Evolutionary conservation across 2,797 vertebrate species (phyloP).

Genomic region (Betta splendens): DNA sequence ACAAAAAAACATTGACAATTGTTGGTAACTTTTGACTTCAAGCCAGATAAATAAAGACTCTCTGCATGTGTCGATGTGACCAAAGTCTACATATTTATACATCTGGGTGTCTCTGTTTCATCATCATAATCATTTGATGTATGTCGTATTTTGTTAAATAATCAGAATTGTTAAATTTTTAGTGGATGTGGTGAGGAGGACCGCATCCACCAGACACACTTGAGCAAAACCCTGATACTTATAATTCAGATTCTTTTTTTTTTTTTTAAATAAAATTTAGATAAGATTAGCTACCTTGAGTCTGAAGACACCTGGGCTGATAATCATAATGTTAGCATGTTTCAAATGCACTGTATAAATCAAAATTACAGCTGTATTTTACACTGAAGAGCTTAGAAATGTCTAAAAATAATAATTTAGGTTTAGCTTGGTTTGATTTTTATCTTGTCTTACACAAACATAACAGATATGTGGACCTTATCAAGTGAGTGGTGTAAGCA

Average conservation of each 20-base stretch:
- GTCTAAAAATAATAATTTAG: background rate
- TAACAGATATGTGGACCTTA: conserved; percentile 42
- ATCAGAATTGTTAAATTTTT: too few species aligned
- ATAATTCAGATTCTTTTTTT: too few species aligned
- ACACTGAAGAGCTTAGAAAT: background rate
- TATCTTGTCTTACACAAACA: conserved; percentile 40
- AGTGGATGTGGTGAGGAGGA: too few species aligned
- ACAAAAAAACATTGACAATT: background rate
- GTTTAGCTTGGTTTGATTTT: conserved; percentile 11
- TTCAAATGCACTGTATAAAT: background rate
- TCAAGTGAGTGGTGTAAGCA: conserved; percentile 54
- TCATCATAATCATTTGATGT: too few species aligned
- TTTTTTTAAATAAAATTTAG: too few species aligned
- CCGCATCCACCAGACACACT: too few species aligned
- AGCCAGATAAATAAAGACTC: background rate
- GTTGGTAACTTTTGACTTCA: background rate
- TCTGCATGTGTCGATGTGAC: background rate
- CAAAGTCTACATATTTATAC: too few species aligned
- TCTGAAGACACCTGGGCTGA: too few species aligned
- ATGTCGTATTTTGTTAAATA: too few species aligned
- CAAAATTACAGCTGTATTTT: background rate
- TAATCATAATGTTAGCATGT: background rate
- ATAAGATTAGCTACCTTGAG: too few species aligned
- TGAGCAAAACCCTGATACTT: too few species aligned
- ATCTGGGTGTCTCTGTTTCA: too few species aligned